These are phyloP conservation scores for Dryobota labecula DNA, from an alignment of 2,888 invertebrate species.

Conservation along the genomic window DNA sequence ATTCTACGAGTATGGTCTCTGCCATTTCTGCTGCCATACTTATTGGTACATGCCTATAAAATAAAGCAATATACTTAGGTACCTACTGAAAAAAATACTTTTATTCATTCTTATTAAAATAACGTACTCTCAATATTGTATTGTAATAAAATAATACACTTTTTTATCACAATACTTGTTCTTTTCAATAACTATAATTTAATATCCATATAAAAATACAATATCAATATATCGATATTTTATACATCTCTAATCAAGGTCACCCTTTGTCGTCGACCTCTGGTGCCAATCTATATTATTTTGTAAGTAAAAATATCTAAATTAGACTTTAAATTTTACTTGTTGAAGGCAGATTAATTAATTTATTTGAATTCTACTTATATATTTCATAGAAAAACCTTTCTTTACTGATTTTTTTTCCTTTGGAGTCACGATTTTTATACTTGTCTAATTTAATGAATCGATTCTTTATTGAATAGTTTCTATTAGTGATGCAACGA, in stretches of 20 bases:
- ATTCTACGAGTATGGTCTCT: too few species aligned
- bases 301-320: slow-evolving; percentile 34
- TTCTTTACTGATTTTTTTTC: slow-evolving; percentile 2
- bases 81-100: background rate
- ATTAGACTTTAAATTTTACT: slow-evolving; percentile 33
- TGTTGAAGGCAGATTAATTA: slow-evolving; percentile 45
- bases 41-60: background rate
- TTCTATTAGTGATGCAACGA: too few species aligned
- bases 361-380: slow-evolving; percentile 20
- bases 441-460: background rate
- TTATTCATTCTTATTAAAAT: background rate
- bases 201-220: slow-evolving; percentile 46
- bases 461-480: background rate
- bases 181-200: slow-evolving; percentile 40
- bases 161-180: slow-evolving; percentile 28
- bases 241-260: slow-evolving; percentile 53
- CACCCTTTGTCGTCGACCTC: slow-evolving; percentile 48
- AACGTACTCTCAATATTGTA: slow-evolving; percentile 17
- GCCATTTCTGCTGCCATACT: background rate
- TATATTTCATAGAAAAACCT: slow-evolving; percentile 15
- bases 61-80: background rate
- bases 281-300: slow-evolving; percentile 41
- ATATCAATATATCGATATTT: slow-evolving; percentile 36
- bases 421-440: background rate
- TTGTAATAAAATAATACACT: slow-evolving; percentile 10